phyloP scores from a whole-genome alignment of 2,113 vertebrate genomes.

The Silurus asotus region DNA sequence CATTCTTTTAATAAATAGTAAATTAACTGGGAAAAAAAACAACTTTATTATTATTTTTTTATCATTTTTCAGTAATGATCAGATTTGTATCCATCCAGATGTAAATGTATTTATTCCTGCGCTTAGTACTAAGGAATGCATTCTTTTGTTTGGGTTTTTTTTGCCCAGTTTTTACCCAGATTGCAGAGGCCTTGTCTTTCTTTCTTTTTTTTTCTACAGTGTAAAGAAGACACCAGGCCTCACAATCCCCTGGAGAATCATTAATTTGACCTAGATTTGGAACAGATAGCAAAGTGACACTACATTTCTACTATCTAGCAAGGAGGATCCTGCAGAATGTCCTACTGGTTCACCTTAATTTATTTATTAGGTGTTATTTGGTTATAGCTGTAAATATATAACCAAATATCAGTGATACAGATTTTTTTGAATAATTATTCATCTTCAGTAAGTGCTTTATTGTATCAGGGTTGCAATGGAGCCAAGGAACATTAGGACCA shows the following conservation, averaged over 20 bases:
- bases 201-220: neutral
- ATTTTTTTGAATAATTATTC: neutral
- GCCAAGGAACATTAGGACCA: neutral
- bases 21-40: neutral
- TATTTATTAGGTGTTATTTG: neutral
- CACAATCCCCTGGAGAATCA: neutral
- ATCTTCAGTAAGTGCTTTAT: neutral
- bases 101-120: neutral
- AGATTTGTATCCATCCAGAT: neutral
- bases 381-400: neutral
- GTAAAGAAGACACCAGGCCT: neutral
- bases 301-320: neutral
- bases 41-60: too few relatives aligned
- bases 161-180: neutral
- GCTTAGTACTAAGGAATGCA: neutral
- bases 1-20: neutral
- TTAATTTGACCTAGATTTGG: constrained; percentile 13
- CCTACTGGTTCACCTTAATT: neutral
- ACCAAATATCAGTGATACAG: neutral
- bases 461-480: neutral
- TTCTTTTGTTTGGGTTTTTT: neutral
- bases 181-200: neutral
- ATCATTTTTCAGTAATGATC: neutral
- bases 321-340: neutral
- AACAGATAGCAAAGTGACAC: constrained; percentile 11